phyloP scores from a whole-genome alignment of 2,888 invertebrate species.

The Noctua comes region DNA sequence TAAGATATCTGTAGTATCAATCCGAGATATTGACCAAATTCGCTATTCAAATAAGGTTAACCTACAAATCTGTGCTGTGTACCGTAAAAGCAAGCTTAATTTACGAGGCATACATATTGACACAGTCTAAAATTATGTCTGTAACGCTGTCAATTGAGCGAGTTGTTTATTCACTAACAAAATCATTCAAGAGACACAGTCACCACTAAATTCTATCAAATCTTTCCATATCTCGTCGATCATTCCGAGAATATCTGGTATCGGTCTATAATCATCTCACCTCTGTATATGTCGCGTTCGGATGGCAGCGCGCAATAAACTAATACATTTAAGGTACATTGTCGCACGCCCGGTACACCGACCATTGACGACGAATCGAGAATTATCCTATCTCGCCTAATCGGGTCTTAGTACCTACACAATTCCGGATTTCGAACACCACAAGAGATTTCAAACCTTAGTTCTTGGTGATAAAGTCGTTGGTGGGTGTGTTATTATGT shows the following conservation, averaged over 20 bases:
- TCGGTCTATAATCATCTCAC: slow-evolving; percentile 73
- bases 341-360: slow-evolving; percentile 78
- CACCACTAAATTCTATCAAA: slow-evolving; percentile 52
- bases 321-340: slow-evolving; percentile 83
- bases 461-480: slow-evolving; percentile 35
- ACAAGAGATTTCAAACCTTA: slow-evolving; percentile 66
- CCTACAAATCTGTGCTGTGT: slow-evolving; percentile 47
- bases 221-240: slow-evolving; percentile 62
- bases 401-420: slow-evolving; percentile 82
- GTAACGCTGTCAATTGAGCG: slow-evolving; percentile 17
- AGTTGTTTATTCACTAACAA: slow-evolving; percentile 34
- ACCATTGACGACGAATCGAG: slow-evolving; percentile 84
- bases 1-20: slow-evolving; percentile 48
- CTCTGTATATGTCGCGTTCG: slow-evolving; percentile 68
- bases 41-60: slow-evolving; percentile 45
- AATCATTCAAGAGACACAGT: slow-evolving; percentile 36
- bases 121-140: slow-evolving; percentile 29
- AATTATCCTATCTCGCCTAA: slow-evolving; percentile 87
- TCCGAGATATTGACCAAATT: slow-evolving; percentile 50
- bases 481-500: slow-evolving; percentile 29
- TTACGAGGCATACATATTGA: slow-evolving; percentile 44
- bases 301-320: slow-evolving; percentile 76
- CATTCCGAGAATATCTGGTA: slow-evolving; percentile 73
- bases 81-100: slow-evolving; percentile 39
- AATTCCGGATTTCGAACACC: slow-evolving; percentile 51